A percentile compares a stretch with the other conserved stretches of the same genome.
These are phyloP conservation scores for Schizopygopsis malacanthus DNA, from an alignment of 2,797 vertebrate species.

Conservation along the genomic window DNA sequence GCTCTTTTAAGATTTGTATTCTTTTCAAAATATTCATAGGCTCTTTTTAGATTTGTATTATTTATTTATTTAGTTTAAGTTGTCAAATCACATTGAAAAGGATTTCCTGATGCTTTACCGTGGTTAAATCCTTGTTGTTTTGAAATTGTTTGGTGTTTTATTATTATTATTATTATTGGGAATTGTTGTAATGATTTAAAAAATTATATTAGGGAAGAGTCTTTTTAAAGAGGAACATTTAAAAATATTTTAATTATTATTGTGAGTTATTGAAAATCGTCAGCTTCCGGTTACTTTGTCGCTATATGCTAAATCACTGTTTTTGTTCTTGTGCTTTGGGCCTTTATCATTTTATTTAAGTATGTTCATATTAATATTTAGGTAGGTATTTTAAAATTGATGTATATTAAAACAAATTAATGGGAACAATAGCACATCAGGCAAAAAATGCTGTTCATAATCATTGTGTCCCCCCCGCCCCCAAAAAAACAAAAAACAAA, in stretches of 20 bases:
- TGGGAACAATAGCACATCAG: too few relatives aligned
- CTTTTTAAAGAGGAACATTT: background rate
- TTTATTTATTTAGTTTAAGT: background rate
- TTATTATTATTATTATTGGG: background rate
- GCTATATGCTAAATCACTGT: background rate
- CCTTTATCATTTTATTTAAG: background rate
- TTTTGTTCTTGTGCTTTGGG: background rate
- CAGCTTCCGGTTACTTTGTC: background rate
- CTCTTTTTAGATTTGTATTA: too few relatives aligned
- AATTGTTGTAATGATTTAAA: background rate
- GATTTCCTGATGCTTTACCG: background rate
- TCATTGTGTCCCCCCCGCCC: too few relatives aligned
- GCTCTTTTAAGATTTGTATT: background rate
- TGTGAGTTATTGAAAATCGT: background rate
- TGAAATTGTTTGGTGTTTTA: background rate
- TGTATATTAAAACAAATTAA: too few relatives aligned
- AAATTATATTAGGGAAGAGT: background rate
- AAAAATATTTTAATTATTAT: background rate
- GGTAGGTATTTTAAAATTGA: too few relatives aligned
- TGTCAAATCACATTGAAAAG: background rate
- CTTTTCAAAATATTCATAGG: too few relatives aligned
- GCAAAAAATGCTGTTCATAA: too few relatives aligned
- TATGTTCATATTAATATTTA: background rate
- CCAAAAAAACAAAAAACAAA: too few relatives aligned
- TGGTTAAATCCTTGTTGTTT: background rate